Conservation (phyloP, 2,113 vertebrate genomes). For the Eubucco bourcierii region DNA sequence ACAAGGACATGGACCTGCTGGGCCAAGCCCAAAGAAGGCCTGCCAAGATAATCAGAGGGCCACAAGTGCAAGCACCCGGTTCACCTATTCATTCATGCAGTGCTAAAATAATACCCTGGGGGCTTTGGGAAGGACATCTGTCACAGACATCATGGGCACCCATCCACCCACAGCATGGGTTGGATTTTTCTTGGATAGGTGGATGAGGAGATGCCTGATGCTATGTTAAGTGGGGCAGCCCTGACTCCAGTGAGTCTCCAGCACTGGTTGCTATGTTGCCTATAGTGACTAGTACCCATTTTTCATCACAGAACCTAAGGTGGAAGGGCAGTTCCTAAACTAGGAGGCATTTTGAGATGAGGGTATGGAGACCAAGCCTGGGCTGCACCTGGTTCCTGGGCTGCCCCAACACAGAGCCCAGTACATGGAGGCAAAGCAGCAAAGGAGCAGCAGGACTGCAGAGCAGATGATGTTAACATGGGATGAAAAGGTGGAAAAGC, state of each 20-base stretch:
- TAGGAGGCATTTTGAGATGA: neutral
- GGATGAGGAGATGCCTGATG: neutral
- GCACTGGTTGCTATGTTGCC: neutral
- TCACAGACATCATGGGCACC: neutral
- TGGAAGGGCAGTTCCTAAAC: neutral
- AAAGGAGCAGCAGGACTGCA: neutral
- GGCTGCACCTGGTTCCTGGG: neutral
- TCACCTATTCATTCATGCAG: no score
- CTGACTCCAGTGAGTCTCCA: neutral
- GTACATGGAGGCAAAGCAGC: fast-evolving
- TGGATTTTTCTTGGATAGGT: neutral
- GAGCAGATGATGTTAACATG: neutral
- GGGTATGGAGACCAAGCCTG: neutral
- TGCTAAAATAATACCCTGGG: neutral
- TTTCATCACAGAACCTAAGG: neutral
- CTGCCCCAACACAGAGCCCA: neutral
- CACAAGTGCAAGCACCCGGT: neutral
- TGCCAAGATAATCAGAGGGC: neutral
- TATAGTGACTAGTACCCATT: neutral
- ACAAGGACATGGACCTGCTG: fast-evolving
- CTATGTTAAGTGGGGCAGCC: neutral
- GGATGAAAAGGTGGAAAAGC: conserved; percentile 5
- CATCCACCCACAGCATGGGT: fast-evolving
- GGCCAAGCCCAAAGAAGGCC: neutral
- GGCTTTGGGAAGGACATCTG: neutral